phyloP scores from a whole-genome alignment of 2,797 vertebrate species.

The Danio aesculapii region DNA sequence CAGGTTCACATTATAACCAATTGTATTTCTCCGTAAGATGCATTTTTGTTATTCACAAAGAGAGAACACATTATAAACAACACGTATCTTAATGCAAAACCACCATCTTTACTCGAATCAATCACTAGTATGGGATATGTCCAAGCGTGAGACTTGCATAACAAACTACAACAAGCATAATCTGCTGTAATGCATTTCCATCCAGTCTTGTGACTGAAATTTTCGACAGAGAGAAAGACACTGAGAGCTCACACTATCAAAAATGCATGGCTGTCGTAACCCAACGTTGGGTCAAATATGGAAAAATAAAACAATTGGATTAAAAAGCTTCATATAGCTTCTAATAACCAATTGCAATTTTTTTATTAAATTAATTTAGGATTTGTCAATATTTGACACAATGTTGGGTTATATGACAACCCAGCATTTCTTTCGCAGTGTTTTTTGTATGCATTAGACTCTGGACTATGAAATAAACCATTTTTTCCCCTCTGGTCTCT shows the following conservation, averaged over 20 bases:
- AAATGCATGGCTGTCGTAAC: too few relatives aligned
- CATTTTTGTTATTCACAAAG: background rate
- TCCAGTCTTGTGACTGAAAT: conserved; percentile 3
- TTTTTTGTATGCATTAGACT: background rate
- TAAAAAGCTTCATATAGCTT: too few relatives aligned
- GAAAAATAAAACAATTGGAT: too few relatives aligned
- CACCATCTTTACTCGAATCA: background rate
- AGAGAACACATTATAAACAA: background rate
- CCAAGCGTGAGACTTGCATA: background rate
- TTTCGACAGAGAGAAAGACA: background rate
- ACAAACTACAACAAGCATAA: background rate
- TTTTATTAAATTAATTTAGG: too few relatives aligned
- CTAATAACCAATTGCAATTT: too few relatives aligned
- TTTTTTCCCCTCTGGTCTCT: background rate
- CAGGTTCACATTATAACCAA: background rate
- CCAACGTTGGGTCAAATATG: too few relatives aligned
- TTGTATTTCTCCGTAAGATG: background rate
- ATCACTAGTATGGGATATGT: background rate
- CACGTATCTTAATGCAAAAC: background rate
- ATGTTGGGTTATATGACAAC: too few relatives aligned
- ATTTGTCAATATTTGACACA: too few relatives aligned
- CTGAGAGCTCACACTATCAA: too few relatives aligned
- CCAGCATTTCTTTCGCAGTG: too few relatives aligned
- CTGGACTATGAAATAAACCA: background rate
- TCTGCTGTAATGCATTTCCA: background rate